phyloP scores from a whole-genome alignment of 2,797 vertebrate genomes.

The Sardinella longiceps region DNA sequence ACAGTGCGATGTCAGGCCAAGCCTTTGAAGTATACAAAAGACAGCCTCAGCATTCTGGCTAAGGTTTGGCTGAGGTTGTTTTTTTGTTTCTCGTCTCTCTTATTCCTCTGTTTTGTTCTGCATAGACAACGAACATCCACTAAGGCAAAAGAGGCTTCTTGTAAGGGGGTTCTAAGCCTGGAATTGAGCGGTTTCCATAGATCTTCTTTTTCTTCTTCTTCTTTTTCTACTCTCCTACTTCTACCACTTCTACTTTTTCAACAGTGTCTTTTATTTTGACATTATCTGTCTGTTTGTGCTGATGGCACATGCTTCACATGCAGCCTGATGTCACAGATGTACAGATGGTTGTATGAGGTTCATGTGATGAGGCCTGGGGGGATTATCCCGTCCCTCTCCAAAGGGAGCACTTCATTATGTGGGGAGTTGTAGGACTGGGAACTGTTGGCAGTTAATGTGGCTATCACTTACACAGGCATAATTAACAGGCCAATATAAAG shows the following conservation, averaged over 20 bases:
- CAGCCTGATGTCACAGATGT: background rate
- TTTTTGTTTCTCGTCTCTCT: background rate
- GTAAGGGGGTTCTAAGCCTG: too few species aligned
- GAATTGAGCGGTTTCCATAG: too few species aligned
- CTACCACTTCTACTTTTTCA: background rate
- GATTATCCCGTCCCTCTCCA: background rate
- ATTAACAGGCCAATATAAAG: slow-evolving; percentile 4
- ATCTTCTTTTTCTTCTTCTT: too few species aligned
- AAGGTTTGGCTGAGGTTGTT: background rate
- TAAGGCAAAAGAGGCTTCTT: too few species aligned
- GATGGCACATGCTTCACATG: background rate
- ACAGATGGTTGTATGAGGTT: background rate
- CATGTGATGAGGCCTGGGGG: background rate
- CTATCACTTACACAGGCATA: slow-evolving; percentile 8
- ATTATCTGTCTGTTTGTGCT: background rate
- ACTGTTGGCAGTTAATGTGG: background rate
- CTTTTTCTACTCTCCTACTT: background rate
- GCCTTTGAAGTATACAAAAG: slow-evolving; percentile 23
- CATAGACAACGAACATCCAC: too few species aligned
- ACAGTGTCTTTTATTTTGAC: background rate
- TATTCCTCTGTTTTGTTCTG: too few species aligned
- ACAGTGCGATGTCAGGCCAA: slow-evolving; percentile 11
- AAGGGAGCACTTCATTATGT: background rate
- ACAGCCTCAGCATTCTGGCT: slow-evolving; percentile 24
- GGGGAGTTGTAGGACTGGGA: background rate